A percentile compares a stretch with the other conserved stretches of the same genome.
These are phyloP conservation scores for Lordiphosa collinella DNA, from an alignment of 1,140 invertebrate species.

Conservation along the genomic window DNA sequence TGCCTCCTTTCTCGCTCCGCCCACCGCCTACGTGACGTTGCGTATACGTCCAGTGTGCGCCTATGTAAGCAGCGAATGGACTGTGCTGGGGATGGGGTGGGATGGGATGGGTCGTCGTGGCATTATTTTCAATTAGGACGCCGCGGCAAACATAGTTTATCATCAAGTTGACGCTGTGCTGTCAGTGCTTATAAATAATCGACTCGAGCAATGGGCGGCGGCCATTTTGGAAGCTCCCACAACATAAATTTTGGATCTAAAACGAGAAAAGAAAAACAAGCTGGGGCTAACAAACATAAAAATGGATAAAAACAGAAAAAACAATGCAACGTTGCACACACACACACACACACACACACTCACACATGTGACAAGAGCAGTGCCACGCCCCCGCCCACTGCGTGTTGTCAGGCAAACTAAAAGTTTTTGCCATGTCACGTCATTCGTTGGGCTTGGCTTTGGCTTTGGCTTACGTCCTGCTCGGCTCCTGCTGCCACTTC, in stretches of 20 bases:
- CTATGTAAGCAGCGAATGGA: too few species aligned
- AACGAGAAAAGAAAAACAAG: slow-evolving; percentile 27
- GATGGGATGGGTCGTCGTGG: not conserved
- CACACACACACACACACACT: slow-evolving; percentile 26
- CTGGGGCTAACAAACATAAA: slow-evolving; percentile 53
- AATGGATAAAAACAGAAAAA: slow-evolving; percentile 40
- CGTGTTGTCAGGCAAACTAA: slow-evolving; percentile 63
- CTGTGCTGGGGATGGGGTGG: not conserved
- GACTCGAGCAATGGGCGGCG: slow-evolving; percentile 51
- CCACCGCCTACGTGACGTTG: slow-evolving; percentile 53
- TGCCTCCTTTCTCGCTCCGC: slow-evolving; percentile 2
- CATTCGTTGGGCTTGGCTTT: slow-evolving; percentile 50
- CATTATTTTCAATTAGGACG: slow-evolving; percentile 77
- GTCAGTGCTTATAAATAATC: slow-evolving; percentile 78
- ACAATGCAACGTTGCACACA: slow-evolving; percentile 24
- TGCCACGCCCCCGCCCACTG: slow-evolving; percentile 55
- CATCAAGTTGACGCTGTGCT: slow-evolving; percentile 74
- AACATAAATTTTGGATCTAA: slow-evolving; percentile 76
- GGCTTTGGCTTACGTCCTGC: slow-evolving; percentile 26
- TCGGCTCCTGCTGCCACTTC: slow-evolving; percentile 30
- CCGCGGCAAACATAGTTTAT: slow-evolving; percentile 76
- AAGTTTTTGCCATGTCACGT: slow-evolving; percentile 73
- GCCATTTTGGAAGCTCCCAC: slow-evolving; percentile 64
- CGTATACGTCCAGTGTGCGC: slow-evolving; percentile 67
- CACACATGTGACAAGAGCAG: slow-evolving; percentile 24